phyloP scores from a whole-genome alignment of 2,888 invertebrate species.

The Drosophila colorata region DNA sequence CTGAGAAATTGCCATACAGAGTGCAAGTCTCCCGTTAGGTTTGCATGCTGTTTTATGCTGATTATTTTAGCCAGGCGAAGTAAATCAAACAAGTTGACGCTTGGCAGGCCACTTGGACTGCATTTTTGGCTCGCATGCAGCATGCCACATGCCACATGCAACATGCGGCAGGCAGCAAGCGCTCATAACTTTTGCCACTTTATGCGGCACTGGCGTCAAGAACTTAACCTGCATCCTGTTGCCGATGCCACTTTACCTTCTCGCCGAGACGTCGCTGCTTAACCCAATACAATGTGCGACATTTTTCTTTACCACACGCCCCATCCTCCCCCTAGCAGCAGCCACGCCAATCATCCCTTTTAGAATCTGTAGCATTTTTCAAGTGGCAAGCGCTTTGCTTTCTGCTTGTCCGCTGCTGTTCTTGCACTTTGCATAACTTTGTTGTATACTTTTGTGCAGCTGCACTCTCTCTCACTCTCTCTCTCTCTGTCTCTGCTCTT shows the following conservation, averaged over 20 bases:
- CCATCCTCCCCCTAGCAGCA: too few species aligned
- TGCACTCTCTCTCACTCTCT: constrained; percentile 16
- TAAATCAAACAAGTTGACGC: constrained; percentile 81
- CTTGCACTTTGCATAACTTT: constrained; percentile 80
- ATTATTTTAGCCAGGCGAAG: constrained; percentile 62
- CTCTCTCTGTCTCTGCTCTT: not conserved
- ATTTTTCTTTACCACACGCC: constrained; percentile 39
- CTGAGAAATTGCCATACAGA: constrained; percentile 71
- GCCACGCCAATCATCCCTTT: constrained; percentile 12
- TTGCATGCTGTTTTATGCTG: constrained; percentile 42
- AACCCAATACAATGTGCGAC: constrained; percentile 77
- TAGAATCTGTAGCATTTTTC: constrained; percentile 62
- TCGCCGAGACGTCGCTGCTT: constrained; percentile 28
- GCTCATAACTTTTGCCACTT: constrained; percentile 72
- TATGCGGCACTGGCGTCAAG: constrained; percentile 73
- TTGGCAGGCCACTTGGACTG: constrained; percentile 59
- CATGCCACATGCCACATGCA: constrained; percentile 37
- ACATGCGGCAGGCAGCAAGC: constrained; percentile 18
- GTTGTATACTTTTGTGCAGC: constrained; percentile 71
- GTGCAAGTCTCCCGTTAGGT: constrained; percentile 31
- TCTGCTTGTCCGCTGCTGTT: constrained; percentile 57
- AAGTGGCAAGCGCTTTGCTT: constrained; percentile 68
- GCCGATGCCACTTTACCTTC: constrained; percentile 46
- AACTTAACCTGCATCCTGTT: constrained; percentile 80
- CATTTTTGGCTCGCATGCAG: constrained; percentile 39